Base-by-base conservation (phyloP, 1,140 invertebrate species). In the Euura saliciscinereae region DNA sequence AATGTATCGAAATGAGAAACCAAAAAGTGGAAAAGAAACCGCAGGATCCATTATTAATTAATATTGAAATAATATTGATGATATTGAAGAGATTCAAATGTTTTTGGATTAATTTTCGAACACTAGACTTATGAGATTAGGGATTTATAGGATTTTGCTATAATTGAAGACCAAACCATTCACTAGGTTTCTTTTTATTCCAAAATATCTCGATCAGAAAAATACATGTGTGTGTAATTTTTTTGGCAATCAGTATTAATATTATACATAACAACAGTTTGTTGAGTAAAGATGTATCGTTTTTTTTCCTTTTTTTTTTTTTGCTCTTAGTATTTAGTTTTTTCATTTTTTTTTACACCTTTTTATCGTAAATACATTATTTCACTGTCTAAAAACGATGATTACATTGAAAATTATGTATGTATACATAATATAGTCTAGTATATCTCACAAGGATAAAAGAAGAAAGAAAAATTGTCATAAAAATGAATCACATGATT, bases 161-260 rank as follows among this genome's bases (percentile, higher is more conserved):
- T 59, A 11, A 5, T 11, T 6, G 51, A 59, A 59, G 13, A 8
- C 8, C 10, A 8, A 59, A 59, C 51, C 6, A 0, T 78, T 82
- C 73, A 77, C 81, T 82, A 83, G 77, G 78, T 77, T 80, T 82
- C 76, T 86, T 59, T 86, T 86, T 85, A 85, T 86, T 86, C 77
- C 85, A 86, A 86, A 86, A 86, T 86, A 86, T 80, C 77, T 85
- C 71, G 77, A 78, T 86, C 76, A 84, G 79, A 86, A 86, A 85
- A 86, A 85, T 86, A 86, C 84, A 86, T 80, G 69, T 78, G 45
- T 79, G 71, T 77, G 76, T 75, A 71, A 75, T 77, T 82, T 28
- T 28, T 83, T 81, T 84, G 80, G 80, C 82, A 84, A 83, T 83
- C 71, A 78, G 76, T 76, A 59, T 59, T n/a, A 59, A 79, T 81